phyloP scores from a whole-genome alignment of 2,113 vertebrate species.

The Pithys albifrons region DNA sequence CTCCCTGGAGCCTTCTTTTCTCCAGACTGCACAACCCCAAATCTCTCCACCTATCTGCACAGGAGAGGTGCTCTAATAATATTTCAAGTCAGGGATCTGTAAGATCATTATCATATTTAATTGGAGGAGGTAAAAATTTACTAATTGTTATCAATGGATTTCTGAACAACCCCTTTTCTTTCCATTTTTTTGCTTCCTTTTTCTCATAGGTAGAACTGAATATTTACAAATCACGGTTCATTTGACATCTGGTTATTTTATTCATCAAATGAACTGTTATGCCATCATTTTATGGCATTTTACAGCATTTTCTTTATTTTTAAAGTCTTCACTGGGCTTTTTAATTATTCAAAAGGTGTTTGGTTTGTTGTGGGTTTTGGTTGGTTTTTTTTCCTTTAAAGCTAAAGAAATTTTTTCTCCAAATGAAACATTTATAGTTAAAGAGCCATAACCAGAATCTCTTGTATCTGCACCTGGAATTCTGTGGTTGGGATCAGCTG shows the following conservation, averaged over 20 bases:
- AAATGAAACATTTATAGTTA: neutral
- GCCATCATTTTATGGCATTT: slow-evolving; percentile 13
- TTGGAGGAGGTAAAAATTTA: slow-evolving; percentile 32
- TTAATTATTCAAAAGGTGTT: neutral
- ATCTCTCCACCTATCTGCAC: neutral
- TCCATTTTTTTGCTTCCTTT: slow-evolving; percentile 39
- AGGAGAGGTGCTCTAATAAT: neutral
- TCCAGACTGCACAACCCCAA: neutral
- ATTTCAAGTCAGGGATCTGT: neutral
- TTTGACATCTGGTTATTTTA: slow-evolving; percentile 10
- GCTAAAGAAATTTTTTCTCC: neutral
- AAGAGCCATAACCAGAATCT: neutral
- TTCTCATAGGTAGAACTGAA: slow-evolving; percentile 50
- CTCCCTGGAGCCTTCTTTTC: neutral
- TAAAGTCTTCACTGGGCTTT: neutral
- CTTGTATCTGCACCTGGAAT: neutral
- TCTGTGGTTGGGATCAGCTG: neutral
- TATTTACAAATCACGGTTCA: slow-evolving; percentile 62
- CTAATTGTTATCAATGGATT: slow-evolving; percentile 34
- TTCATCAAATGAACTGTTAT: neutral
- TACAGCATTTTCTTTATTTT: slow-evolving; percentile 15
- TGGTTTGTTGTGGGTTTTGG: too few relatives aligned
- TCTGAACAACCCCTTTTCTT: slow-evolving; percentile 42
- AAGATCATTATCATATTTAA: neutral
- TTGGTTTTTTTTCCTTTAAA: neutral